phyloP scores from a whole-genome alignment of 2,797 vertebrate species.

The Aphelocoma californica region DNA sequence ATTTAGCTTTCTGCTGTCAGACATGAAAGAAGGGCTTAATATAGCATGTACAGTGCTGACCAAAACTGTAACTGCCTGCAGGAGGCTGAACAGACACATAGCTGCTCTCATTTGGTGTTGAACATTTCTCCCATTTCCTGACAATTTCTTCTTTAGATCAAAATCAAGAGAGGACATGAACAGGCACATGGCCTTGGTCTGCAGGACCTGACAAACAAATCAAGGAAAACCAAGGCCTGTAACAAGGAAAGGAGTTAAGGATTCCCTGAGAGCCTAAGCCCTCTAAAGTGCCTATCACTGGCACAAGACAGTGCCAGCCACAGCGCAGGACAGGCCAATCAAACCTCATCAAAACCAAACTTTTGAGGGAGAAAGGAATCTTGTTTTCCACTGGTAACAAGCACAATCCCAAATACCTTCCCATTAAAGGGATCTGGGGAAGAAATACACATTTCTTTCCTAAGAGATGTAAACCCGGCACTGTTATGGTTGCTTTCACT shows the following conservation, averaged over 20 bases:
- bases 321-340: not conserved
- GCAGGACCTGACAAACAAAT: not conserved
- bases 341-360: not conserved
- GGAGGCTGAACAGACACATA: not conserved
- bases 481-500: not conserved
- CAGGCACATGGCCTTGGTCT: not conserved
- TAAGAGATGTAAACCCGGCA: not conserved
- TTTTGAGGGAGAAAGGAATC: not conserved
- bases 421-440: not conserved
- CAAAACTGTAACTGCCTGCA: conserved; percentile 1
- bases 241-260: not conserved
- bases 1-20: conserved; percentile 1
- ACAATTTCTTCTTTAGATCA: not conserved
- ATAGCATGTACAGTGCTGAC: not conserved
- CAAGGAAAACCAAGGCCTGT: not conserved
- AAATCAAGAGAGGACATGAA: not conserved
- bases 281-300: not conserved
- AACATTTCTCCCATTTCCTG: not conserved
- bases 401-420: not conserved
- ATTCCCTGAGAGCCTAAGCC: not conserved
- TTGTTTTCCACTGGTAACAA: not conserved
- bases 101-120: not conserved
- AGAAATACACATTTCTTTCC: not conserved
- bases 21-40: conserved; percentile 1
- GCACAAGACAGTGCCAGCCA: not conserved